Conservation (phyloP, 2,888 invertebrate genomes). For the Glyphotaelius pellucidus region DNA sequence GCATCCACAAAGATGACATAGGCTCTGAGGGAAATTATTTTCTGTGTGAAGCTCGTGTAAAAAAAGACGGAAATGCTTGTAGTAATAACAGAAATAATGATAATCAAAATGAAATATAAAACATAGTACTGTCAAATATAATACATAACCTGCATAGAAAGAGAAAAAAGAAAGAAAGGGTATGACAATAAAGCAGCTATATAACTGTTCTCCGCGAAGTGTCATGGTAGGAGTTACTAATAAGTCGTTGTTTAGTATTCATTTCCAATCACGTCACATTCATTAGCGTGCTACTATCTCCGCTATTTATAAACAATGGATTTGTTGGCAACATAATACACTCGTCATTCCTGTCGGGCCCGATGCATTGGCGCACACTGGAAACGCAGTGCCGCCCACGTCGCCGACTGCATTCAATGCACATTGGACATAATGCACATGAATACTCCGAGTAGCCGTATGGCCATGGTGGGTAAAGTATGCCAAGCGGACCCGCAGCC, state of each 20-base stretch:
- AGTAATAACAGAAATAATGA: too few species aligned
- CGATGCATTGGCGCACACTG: constrained; percentile 57
- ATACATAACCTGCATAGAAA: too few species aligned
- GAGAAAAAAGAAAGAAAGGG: too few species aligned
- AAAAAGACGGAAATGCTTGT: too few species aligned
- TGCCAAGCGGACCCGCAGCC: not conserved
- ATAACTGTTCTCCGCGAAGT: too few species aligned
- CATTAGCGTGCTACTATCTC: not conserved
- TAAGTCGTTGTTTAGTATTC: not conserved
- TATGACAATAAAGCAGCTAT: too few species aligned
- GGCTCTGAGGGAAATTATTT: too few species aligned
- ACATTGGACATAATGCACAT: constrained; percentile 11
- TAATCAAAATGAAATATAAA: too few species aligned
- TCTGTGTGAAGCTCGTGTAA: too few species aligned
- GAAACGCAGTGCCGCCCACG: constrained; percentile 64
- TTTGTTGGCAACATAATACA: not conserved
- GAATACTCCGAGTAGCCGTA: not conserved
- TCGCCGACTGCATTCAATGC: constrained; percentile 60
- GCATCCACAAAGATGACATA: too few species aligned
- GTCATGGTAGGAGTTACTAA: too few species aligned
- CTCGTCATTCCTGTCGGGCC: not conserved
- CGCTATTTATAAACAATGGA: not conserved
- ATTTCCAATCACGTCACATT: not conserved
- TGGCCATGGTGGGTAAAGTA: not conserved
- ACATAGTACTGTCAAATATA: too few species aligned